These are phyloP conservation scores for Corythornis leucogaster DNA, from an alignment of 2,797 vertebrate genomes.

Conservation along the genomic window DNA sequence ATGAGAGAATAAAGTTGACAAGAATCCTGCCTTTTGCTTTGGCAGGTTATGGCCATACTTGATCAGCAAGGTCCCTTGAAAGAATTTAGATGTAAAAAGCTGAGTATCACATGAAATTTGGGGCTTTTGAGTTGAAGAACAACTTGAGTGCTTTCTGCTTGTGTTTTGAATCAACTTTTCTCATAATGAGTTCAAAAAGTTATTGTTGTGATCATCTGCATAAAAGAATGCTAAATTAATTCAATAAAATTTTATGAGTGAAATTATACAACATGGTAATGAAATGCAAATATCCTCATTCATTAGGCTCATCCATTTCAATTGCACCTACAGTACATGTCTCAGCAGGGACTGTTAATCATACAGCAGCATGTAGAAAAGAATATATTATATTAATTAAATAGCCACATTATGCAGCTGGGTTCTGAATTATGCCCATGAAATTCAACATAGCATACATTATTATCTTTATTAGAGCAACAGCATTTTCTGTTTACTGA, in stretches of 20 bases:
- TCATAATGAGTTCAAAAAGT: neutral
- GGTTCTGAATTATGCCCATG: conserved; percentile 59
- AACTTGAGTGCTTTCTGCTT: neutral
- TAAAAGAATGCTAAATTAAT: conserved; percentile 70
- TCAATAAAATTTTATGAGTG: conserved; percentile 68
- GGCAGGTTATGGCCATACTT: neutral
- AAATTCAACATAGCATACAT: conserved; percentile 27
- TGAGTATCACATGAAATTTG: neutral
- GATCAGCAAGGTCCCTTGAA: neutral
- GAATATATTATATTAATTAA: conserved; percentile 73
- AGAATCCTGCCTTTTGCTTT: neutral
- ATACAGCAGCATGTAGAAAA: conserved; percentile 62
- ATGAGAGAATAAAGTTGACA: neutral
- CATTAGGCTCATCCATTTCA: conserved; percentile 76
- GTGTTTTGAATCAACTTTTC: conserved; percentile 16
- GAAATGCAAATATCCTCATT: conserved; percentile 76
- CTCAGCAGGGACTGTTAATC: conserved; percentile 70
- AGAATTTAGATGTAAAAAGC: conserved; percentile 9
- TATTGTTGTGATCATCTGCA: conserved; percentile 55
- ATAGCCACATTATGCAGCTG: conserved; percentile 52
- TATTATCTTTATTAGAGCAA: conserved; percentile 61
- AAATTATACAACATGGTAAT: conserved; percentile 69
- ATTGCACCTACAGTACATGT: conserved; percentile 64
- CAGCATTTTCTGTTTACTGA: conserved; percentile 31
- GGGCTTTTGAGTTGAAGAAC: neutral